A percentile compares a stretch with the other conserved stretches of the same genome.
These are phyloP conservation scores for Anser brachyrhynchus DNA, from an alignment of 2,113 vertebrate species.

Conservation along the genomic window DNA sequence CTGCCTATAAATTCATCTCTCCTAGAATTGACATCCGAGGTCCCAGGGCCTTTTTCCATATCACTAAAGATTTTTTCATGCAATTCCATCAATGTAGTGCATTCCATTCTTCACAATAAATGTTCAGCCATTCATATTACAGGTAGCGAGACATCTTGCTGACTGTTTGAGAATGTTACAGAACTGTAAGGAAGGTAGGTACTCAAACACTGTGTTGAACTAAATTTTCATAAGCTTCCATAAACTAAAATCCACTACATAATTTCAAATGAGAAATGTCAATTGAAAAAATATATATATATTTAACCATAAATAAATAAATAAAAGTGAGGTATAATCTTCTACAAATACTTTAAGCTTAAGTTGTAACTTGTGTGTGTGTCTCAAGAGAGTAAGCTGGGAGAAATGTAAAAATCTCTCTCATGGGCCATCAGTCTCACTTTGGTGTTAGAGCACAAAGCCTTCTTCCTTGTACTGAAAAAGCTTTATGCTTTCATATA, in stretches of 20 bases:
- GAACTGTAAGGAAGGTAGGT: neutral
- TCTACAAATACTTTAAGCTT: neutral
- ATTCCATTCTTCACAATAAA: constrained; percentile 62
- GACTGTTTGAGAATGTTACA: constrained; percentile 12
- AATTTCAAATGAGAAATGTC: neutral
- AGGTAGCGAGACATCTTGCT: constrained; percentile 49
- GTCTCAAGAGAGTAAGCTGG: neutral
- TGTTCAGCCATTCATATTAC: constrained; percentile 54
- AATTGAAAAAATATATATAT: neutral
- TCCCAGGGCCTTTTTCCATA: constrained; percentile 59
- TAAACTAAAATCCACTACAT: neutral
- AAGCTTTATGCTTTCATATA: neutral
- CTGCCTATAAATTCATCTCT: constrained; percentile 69
- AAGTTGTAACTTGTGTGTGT: neutral
- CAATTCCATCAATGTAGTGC: constrained; percentile 14
- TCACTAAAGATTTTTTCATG: constrained; percentile 56
- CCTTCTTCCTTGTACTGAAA: neutral
- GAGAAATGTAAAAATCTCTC: neutral
- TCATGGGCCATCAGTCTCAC: neutral
- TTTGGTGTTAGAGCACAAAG: neutral
- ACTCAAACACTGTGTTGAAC: neutral
- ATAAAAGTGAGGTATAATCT: neutral
- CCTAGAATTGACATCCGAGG: constrained; percentile 68
- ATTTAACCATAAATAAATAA: neutral
- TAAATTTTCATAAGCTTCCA: neutral